These are phyloP conservation scores for Riparia riparia DNA, from an alignment of 2,113 vertebrate genomes.

Conservation along the genomic window DNA sequence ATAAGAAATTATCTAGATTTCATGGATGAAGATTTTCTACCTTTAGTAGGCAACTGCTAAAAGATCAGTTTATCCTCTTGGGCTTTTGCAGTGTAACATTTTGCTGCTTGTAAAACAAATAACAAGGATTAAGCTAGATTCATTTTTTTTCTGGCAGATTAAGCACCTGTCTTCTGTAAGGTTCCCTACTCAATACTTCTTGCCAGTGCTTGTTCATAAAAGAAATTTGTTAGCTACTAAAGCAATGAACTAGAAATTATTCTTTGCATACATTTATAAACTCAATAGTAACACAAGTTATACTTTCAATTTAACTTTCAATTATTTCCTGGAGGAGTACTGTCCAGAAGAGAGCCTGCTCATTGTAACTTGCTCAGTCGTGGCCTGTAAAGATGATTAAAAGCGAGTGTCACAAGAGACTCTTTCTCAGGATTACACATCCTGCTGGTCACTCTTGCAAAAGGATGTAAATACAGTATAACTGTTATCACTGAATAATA, in stretches of 20 bases:
- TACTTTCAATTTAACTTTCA: slow-evolving; percentile 18
- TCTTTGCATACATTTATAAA: not conserved
- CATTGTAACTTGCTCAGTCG: not conserved
- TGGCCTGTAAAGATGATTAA: not conserved
- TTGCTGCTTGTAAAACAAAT: slow-evolving; percentile 20
- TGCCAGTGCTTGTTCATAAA: not conserved
- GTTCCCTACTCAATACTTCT: not conserved
- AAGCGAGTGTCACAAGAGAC: not conserved
- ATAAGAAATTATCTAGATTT: not conserved
- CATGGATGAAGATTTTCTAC: not conserved
- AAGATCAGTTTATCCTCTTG: not conserved
- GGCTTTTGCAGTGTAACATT: not conserved
- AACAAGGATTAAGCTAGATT: slow-evolving; percentile 24
- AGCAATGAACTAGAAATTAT: not conserved
- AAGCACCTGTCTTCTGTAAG: not conserved
- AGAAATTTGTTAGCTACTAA: slow-evolving; percentile 6
- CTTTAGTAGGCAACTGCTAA: not conserved
- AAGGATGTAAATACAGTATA: not conserved
- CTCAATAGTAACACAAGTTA: not conserved
- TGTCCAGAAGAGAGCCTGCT: not conserved
- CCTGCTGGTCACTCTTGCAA: not conserved
- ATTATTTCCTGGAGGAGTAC: not conserved
- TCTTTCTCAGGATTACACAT: not conserved
- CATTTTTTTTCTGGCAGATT: slow-evolving; percentile 19
- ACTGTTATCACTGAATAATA: not conserved